Conservation (phyloP, 2,113 vertebrate genomes). For the Polypterus senegalus region DNA sequence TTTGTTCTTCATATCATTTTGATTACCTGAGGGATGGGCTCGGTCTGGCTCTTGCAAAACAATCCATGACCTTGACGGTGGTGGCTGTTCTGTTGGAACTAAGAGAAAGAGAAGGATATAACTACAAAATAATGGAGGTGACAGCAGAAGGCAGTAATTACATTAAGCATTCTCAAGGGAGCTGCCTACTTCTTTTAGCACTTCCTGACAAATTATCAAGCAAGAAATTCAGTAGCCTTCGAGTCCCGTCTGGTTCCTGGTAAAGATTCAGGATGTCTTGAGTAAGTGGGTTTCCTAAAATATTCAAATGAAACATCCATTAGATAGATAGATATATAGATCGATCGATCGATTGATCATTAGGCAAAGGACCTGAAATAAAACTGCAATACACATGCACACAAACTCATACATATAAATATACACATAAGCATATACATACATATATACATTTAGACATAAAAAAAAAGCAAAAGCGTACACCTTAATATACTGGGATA, state of each 20-base stretch:
- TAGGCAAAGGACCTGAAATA: too few relatives aligned
- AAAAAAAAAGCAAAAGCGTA: too few relatives aligned
- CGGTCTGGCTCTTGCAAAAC: constrained; percentile 85
- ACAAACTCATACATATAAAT: too few relatives aligned
- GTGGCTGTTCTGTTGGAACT: constrained; percentile 88
- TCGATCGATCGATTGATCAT: too few relatives aligned
- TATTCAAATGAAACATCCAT: constrained; percentile 13
- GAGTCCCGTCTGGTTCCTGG: constrained; percentile 92
- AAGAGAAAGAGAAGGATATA: constrained; percentile 2
- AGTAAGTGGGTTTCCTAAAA: constrained; percentile 93
- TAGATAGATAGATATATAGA: too few relatives aligned
- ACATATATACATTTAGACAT: too few relatives aligned
- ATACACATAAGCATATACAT: too few relatives aligned
- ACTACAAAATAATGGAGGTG: constrained; percentile 27
- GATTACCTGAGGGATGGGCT: constrained; percentile 69
- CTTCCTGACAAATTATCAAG: constrained; percentile 97
- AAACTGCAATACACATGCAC: too few relatives aligned
- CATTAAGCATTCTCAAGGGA: constrained; percentile 23
- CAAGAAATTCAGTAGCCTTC: constrained; percentile 94
- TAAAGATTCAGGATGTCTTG: constrained; percentile 96
- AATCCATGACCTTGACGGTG: constrained; percentile 93
- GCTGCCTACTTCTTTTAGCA: constrained; percentile 88
- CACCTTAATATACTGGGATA: too few relatives aligned
- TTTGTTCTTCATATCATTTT: too few relatives aligned
- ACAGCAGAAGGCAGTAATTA: constrained; percentile 33